phyloP scores from a whole-genome alignment of 2,113 vertebrate species.

The Orycteropus afer region DNA sequence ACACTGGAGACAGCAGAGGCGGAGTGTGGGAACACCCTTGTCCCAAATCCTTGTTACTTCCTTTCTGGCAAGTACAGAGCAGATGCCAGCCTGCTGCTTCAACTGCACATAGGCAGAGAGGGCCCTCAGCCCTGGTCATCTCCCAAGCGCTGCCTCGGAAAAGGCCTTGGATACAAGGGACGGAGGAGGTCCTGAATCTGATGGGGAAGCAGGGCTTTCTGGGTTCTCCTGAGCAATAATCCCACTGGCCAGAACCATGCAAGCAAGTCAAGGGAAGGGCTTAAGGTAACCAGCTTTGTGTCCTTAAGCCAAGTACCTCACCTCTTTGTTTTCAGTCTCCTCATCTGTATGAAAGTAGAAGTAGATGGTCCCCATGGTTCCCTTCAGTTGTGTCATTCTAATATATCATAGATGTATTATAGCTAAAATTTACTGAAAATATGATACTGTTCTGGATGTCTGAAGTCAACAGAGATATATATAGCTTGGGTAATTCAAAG shows the following conservation, averaged over 20 bases:
- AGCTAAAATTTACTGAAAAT: conserved; percentile 60
- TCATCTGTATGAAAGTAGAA: background rate
- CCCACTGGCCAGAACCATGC: rapidly evolving
- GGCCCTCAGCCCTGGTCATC: background rate
- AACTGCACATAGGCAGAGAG: background rate
- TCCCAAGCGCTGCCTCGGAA: rapidly evolving
- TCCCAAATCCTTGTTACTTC: conserved; percentile 62
- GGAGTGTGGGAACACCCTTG: background rate
- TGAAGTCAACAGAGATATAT: conserved; percentile 62
- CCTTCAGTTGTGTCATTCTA: conserved; percentile 20
- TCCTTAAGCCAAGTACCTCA: background rate
- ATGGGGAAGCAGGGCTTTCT: background rate
- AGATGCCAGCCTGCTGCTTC: background rate
- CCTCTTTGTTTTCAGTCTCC: background rate
- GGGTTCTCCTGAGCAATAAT: background rate
- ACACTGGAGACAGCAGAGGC: conserved; percentile 56
- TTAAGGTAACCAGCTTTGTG: background rate
- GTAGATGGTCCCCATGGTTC: background rate
- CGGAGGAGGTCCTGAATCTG: background rate
- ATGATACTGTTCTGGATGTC: conserved; percentile 59
- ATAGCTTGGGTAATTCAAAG: conserved; percentile 55
- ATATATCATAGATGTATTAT: conserved; percentile 44
- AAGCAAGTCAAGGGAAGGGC: background rate
- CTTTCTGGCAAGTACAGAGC: conserved; percentile 27
- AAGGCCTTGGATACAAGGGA: rapidly evolving